Evolutionary conservation across 2,113 vertebrate genomes (phyloP), one percentile per base, ranked within the genome.

Genomic region (Percina caprodes): DNA sequence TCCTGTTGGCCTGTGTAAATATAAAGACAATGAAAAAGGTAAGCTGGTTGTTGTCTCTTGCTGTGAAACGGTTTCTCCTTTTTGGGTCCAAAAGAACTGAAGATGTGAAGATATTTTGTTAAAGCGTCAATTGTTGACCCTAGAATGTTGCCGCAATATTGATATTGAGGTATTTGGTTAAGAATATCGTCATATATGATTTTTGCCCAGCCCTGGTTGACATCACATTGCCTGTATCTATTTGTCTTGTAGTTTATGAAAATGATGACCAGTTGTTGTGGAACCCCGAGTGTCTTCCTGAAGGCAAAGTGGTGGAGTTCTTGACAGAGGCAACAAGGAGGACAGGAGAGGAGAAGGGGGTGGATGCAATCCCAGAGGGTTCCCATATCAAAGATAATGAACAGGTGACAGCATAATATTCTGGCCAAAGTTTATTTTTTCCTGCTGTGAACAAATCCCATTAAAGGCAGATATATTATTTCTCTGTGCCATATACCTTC

Each of bases 191-290:
- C 3, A 30, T 30, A 30, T 3, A 30, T 30, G 30, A 30, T 3
- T 30, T 30, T 4, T 30, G 30, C 30, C 30, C 30, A 30, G 30
- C 30, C 30, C 30, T 30, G 1, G 12, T 7, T 45, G 5, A 59
- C 16, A 2, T 71, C 9, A 61, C 2, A 23, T 49, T 49, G 1
- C 30, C 30, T 1, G 14, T 65, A 2, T 75, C 3, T 62, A 61
- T 79, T 42, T 72, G 12, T 68, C 24, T 39, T 30, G 39, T 33
- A 96, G 98, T 97, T 51, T 99, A 99, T 94, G 98, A 99, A 89
- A 99, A 99, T 1, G 98, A 99, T 48, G 98, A 99, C 93, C 98
- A 99, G 91, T 94, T 99, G 54, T 91, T 99, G 76, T 99, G 98
- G 98, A 97, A 98, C 75, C 98, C 98, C 0, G 97, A 98, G 78